Percentiles rank a stretch among this genome's conserved stretches.
Evolutionary conservation across 2,113 vertebrate genomes (phyloP).

Genomic region (Poicephalus meyeri): DNA sequence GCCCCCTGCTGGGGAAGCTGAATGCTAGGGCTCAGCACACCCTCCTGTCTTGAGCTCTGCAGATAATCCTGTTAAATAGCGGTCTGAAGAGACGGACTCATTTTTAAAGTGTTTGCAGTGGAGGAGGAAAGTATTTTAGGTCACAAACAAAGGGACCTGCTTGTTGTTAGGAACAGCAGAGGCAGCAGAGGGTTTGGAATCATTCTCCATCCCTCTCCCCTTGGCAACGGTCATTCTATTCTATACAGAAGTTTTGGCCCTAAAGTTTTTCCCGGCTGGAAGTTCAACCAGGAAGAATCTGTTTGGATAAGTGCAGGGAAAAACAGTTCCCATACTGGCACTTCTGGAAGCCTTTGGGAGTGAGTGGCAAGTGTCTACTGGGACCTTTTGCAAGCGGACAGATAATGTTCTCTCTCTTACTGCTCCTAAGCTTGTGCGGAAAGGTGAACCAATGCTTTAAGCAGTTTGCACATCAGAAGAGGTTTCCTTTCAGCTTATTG

Average conservation of each 20-base stretch:
- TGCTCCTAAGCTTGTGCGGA: background rate
- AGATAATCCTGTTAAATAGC: background rate
- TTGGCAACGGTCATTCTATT: rapidly evolving
- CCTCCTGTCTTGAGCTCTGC: background rate
- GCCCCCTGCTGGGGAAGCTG: background rate
- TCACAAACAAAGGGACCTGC: background rate
- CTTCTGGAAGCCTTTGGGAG: background rate
- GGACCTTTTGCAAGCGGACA: background rate
- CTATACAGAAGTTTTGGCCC: background rate
- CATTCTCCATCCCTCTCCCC: background rate
- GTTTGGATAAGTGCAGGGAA: background rate
- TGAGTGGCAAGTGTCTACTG: rapidly evolving
- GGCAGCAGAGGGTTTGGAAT: background rate
- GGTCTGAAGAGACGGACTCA: background rate
- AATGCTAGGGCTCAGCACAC: background rate
- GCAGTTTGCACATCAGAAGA: background rate
- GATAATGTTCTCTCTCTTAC: background rate
- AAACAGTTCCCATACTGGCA: background rate
- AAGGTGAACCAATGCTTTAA: background rate
- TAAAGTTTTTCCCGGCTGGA: background rate
- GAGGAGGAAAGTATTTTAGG: background rate
- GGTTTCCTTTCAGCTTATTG: background rate
- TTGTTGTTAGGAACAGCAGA: background rate
- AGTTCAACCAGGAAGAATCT: background rate
- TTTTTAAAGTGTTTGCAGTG: background rate